Evolutionary conservation across 1,140 invertebrate species (phyloP), one percentile per base, ranked within the genome.

Genomic region (Drosophila ohnishii): DNA sequence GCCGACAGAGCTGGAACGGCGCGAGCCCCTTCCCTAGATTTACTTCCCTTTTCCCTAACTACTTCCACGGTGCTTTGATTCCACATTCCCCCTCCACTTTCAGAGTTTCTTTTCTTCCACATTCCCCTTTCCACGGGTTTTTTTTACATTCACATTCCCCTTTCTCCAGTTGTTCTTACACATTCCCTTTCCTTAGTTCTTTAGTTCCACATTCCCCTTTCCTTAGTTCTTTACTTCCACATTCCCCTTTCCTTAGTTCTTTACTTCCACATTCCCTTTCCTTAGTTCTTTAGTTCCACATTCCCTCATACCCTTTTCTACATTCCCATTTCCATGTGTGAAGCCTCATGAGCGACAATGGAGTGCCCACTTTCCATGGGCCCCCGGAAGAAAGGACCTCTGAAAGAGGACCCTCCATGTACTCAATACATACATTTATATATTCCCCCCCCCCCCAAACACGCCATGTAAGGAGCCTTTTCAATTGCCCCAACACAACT

Each of bases 271-370:
- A 47, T 5, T 50, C 28, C 5, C 40, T 5, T 22, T 44, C 8
- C 74, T 42, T 28, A 5, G 25, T 28, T 28, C 25, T 28, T 28
- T 28, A 28, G 0, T 63, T 69, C 50, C 65, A 65, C 55, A 60
- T 50, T 48, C 50, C 37, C 30, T 60, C 57, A 7, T 19, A 28
- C 22, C 32, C 11, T 14, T 5, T 25, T 35, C 22, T 28, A 16
- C 22, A 34, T 13, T 19, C 16, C 48, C 42, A 50, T 65, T 66
- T 28, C 28, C 61, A 19, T 37, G 74, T 70, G 74, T 78, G 65
- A 76, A 56, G 60, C 64, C 65, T 78, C 84, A 82, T 82, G 78
- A 71, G 72, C 78, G 65, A 62, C 62, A 45, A 62, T 87, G 75
- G 83, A 78, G 78, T 87, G 56, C 63, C 65, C 71, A 60, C 62